phyloP scores from a whole-genome alignment of 2,113 vertebrate genomes.

The Octodon degus region DNA sequence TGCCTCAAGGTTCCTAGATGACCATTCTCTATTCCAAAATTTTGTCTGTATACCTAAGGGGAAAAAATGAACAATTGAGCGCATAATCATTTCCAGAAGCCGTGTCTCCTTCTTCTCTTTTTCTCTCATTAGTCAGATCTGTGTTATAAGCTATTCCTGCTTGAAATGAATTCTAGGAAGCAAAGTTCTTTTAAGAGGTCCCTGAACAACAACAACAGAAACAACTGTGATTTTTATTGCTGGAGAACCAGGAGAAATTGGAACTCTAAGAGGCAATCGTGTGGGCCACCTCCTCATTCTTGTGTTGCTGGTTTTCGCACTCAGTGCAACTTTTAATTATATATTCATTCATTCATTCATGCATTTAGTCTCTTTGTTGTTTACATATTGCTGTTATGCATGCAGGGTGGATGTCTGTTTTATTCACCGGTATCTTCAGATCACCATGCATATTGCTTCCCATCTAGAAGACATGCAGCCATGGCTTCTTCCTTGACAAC shows the following conservation, averaged over 20 bases:
- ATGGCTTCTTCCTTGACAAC: background rate
- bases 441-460: background rate
- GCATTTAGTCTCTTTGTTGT: background rate
- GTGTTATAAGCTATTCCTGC: fast-evolving
- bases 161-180: background rate
- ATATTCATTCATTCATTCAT: background rate
- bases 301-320: fast-evolving
- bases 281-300: background rate
- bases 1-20: background rate
- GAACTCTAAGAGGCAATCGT: background rate
- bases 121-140: background rate
- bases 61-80: background rate
- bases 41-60: fast-evolving
- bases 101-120: background rate
- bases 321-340: fast-evolving
- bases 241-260: background rate
- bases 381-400: background rate
- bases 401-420: background rate
- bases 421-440: background rate
- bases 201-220: fast-evolving
- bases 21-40: no score
- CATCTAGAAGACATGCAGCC: background rate
- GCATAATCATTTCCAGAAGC: fast-evolving
- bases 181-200: background rate
- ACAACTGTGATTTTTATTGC: background rate